Base-by-base conservation (phyloP, 1,140 invertebrate species). In the Euglossa dilemma region DNA sequence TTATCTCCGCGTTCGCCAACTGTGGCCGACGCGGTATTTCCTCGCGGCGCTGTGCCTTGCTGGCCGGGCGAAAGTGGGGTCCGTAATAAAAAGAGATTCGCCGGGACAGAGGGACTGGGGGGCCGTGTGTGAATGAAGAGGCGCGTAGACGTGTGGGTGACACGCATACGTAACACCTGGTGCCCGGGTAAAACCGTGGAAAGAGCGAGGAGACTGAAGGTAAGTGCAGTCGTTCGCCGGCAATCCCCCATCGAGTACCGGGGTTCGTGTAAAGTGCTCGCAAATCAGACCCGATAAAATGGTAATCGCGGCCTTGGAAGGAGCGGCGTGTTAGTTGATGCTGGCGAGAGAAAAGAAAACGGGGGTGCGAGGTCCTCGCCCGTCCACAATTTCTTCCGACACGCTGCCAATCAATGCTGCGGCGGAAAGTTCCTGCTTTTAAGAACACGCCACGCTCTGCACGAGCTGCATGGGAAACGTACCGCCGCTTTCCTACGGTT, bases 231-330 rank as follows among this genome's bases (percentile, higher is more conserved):
- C 78, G 85, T 85, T 80, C 80, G 73, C 73, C 54, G 74, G 83
- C 83, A 80, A 81, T 85, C 86, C 81, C 69, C 85, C 78, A 70
- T 69, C 85, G 71, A 67, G 83, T 78, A 80, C 78, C 84, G 72
- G 71, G 74, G 83, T 92, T 92, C 91, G 87, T 91, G 90, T 85
- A 90, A 90, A 91, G 91, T 91, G 91, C 91, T 92, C 91, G 91
- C 91, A 93, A 93, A 93, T 93, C 92, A 93, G 89, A 86, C 88
- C 85, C 92, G 91, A 92, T 93, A 93, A 93, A 93, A 93, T 93
- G 92, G 90, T 93, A 93, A 93, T 93, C 92, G 92, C 89, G 82
- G 81, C 85, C 81, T 81, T 66, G 80, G 83, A 74, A 84, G 86
- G 82, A 82, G 86, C 73, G 70, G 28, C 66, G 82, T 59, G 66